Conservation (phyloP, 1,140 invertebrate genomes). For the Mycetomoellerius zeteki region DNA sequence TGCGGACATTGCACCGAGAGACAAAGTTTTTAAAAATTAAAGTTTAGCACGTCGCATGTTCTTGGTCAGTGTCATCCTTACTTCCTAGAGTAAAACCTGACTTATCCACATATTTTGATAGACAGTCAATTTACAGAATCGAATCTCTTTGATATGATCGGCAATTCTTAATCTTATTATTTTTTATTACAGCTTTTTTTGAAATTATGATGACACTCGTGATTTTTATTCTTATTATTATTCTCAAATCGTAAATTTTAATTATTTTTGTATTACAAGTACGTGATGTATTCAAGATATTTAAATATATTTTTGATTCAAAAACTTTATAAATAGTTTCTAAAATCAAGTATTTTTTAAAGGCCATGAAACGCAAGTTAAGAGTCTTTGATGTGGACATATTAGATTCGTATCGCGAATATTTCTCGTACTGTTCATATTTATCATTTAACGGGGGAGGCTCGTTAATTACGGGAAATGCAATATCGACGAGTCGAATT, state of each 20-base stretch:
- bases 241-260: not conserved
- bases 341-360: not conserved
- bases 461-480: slow-evolving; percentile 48
- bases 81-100: slow-evolving; percentile 65
- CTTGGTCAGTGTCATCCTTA: slow-evolving; percentile 80
- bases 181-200: not conserved
- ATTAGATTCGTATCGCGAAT: slow-evolving; percentile 30
- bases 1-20: slow-evolving; percentile 74
- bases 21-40: slow-evolving; percentile 71
- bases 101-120: slow-evolving; percentile 72
- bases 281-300: not conserved
- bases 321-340: not conserved
- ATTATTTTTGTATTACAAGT: slow-evolving; percentile 6
- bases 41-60: slow-evolving; percentile 85
- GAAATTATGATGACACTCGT: not conserved
- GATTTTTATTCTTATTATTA: slow-evolving; percentile 10
- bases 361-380: not conserved
- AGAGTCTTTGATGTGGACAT: slow-evolving; percentile 25
- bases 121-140: slow-evolving; percentile 73
- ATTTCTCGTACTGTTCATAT: slow-evolving; percentile 15
- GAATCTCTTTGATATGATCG: slow-evolving; percentile 10
- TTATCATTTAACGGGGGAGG: slow-evolving; percentile 35
- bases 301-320: slow-evolving; percentile 6
- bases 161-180: not conserved
- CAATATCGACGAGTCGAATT: not conserved